These are phyloP conservation scores for Leucopsar rothschildi DNA, from an alignment of 2,113 vertebrate genomes.

Conservation along the genomic window DNA sequence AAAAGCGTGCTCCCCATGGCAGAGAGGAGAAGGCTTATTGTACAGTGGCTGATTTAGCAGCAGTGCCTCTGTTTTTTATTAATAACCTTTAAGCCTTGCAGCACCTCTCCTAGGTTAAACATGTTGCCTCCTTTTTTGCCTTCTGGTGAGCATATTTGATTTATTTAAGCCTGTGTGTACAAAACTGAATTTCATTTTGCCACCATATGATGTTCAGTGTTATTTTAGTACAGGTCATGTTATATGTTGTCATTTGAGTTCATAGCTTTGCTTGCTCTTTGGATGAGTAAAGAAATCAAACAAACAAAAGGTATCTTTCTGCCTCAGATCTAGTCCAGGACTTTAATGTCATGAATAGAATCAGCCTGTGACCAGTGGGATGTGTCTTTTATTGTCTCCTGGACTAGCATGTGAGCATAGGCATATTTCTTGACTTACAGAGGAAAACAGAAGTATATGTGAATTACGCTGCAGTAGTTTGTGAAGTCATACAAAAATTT, in stretches of 20 bases:
- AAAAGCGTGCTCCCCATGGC: background rate
- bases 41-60: background rate
- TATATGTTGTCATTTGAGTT: background rate
- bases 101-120: background rate
- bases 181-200: background rate
- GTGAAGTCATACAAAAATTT: background rate
- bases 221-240: background rate
- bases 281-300: background rate
- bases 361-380: background rate
- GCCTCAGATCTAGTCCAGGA: background rate
- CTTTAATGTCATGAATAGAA: background rate
- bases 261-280: background rate
- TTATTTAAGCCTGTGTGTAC: background rate
- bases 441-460: background rate
- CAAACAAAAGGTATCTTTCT: background rate
- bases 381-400: background rate
- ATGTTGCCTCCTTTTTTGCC: background rate
- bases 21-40: background rate
- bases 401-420: background rate
- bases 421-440: background rate
- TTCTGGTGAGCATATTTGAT: background rate
- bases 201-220: rapidly evolving
- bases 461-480: background rate
- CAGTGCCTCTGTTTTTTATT: background rate
- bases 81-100: background rate